Percentiles rank a stretch among this genome's conserved stretches.
Evolutionary conservation across 37 sponge, comb jelly and placozoan species (phyloP).

Genomic region (Diacarnus erythraeanus): DNA sequence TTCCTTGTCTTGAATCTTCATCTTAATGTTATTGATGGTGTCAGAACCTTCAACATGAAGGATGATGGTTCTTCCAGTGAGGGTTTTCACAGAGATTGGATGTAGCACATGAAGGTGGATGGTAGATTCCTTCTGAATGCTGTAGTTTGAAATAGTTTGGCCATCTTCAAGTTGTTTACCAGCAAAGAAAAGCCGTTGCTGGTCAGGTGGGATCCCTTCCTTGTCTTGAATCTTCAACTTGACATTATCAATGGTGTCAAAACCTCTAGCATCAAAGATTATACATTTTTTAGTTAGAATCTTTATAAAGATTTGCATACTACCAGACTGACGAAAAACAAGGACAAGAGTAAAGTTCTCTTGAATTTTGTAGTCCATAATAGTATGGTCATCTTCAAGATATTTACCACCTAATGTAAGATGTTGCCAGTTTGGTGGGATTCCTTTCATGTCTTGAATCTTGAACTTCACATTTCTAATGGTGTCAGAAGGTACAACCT

Average conservation of each 20-base stretch:
- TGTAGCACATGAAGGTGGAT: constrained; percentile 19
- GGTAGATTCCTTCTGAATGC: too few species aligned
- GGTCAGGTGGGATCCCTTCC: too few species aligned
- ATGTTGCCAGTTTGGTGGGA: background rate
- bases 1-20: constrained; percentile 85
- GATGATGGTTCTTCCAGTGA: constrained; percentile 82
- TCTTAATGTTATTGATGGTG: constrained; percentile 77
- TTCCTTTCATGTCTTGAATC: background rate
- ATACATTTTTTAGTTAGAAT: constrained; percentile 48
- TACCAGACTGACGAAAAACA: background rate
- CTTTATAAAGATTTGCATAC: constrained; percentile 57
- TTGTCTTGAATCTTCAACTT: constrained; percentile 37
- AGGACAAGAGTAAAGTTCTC: too few species aligned
- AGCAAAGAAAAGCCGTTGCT: too few species aligned
- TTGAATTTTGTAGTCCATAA: background rate
- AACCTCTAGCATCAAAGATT: constrained; percentile 39
- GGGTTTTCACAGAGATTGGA: constrained; percentile 79
- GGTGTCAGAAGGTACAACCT: constrained; percentile 1
- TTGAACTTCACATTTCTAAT: background rate
- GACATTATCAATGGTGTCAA: constrained; percentile 42
- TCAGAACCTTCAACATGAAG: constrained; percentile 80
- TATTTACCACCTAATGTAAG: background rate
- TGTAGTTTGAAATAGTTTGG: too few species aligned
- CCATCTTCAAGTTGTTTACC: too few species aligned
- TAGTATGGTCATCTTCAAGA: background rate